These are phyloP conservation scores for Lutjanus campechanus DNA, from an alignment of 2,797 vertebrate genomes.

Conservation along the genomic window DNA sequence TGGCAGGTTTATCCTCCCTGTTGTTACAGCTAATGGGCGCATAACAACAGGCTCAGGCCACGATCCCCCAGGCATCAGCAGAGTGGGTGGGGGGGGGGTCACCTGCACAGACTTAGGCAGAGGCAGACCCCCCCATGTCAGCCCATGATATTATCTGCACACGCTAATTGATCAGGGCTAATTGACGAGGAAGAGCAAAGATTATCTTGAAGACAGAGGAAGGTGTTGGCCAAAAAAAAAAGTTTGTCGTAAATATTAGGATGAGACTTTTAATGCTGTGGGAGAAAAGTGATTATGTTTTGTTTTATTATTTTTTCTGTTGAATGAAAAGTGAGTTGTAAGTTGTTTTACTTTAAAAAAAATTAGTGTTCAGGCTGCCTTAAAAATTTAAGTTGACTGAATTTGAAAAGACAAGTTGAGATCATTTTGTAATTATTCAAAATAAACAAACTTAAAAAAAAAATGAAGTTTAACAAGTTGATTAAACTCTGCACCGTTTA, in stretches of 20 bases:
- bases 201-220: constrained; percentile 30
- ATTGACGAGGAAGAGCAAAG: constrained; percentile 59
- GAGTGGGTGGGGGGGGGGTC: constrained; percentile 77
- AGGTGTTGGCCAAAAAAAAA: background rate
- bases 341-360: too few species aligned
- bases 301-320: background rate
- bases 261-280: background rate
- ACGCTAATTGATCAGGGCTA: constrained; percentile 62
- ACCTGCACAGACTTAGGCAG: constrained; percentile 54
- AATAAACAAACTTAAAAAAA: too few species aligned
- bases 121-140: constrained; percentile 59
- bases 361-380: too few species aligned
- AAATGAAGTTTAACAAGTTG: too few species aligned
- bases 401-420: too few species aligned
- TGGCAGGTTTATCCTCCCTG: constrained; percentile 81
- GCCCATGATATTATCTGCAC: constrained; percentile 72
- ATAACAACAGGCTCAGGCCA: constrained; percentile 85
- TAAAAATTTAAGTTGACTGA: too few species aligned
- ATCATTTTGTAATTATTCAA: too few species aligned
- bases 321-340: background rate
- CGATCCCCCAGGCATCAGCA: constrained; percentile 68
- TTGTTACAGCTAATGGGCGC: constrained; percentile 86
- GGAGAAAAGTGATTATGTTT: background rate
- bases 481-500: too few species aligned
- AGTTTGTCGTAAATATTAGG: background rate